These are phyloP conservation scores for Rhagonycha fulva DNA, from an alignment of 2,888 invertebrate genomes.

Conservation along the genomic window DNA sequence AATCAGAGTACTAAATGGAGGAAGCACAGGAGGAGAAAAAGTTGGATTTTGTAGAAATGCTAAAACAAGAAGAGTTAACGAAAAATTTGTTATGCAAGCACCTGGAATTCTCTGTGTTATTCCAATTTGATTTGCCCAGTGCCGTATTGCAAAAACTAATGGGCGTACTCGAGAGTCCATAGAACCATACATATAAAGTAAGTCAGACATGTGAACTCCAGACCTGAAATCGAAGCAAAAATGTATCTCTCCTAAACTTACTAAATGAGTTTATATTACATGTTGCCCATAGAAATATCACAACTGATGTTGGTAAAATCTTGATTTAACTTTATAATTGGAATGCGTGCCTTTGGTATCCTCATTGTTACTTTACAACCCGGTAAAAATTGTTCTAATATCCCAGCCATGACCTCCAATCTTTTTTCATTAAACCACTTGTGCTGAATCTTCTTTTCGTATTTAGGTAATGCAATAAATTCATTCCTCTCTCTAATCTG, in stretches of 20 bases:
- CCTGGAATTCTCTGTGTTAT: constrained; percentile 79
- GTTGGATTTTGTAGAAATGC: constrained; percentile 76
- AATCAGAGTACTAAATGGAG: constrained; percentile 65
- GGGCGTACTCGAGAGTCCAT: constrained; percentile 77
- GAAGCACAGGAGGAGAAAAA: constrained; percentile 64
- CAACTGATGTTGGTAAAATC: constrained; percentile 77
- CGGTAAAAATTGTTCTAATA: constrained; percentile 74
- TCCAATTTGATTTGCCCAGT: constrained; percentile 76
- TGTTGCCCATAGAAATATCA: constrained; percentile 81
- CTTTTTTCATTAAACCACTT: constrained; percentile 56
- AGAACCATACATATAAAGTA: constrained; percentile 74
- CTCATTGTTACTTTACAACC: constrained; percentile 71
- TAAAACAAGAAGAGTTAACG: constrained; percentile 79
- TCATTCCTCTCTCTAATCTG: neutral
- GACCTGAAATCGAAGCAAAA: constrained; percentile 59
- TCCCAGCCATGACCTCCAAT: constrained; percentile 73
- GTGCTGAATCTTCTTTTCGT: neutral
- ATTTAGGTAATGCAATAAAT: neutral
- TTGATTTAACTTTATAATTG: constrained; percentile 86
- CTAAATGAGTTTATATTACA: constrained; percentile 61
- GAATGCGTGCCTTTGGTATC: constrained; percentile 84
- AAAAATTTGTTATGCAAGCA: constrained; percentile 86
- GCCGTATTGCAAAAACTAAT: constrained; percentile 74
- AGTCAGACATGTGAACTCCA: constrained; percentile 84
- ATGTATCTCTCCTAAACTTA: neutral